Evolutionary conservation across 1,140 invertebrate genomes (phyloP).

Genomic region (Dendrolimus kikuchii): DNA sequence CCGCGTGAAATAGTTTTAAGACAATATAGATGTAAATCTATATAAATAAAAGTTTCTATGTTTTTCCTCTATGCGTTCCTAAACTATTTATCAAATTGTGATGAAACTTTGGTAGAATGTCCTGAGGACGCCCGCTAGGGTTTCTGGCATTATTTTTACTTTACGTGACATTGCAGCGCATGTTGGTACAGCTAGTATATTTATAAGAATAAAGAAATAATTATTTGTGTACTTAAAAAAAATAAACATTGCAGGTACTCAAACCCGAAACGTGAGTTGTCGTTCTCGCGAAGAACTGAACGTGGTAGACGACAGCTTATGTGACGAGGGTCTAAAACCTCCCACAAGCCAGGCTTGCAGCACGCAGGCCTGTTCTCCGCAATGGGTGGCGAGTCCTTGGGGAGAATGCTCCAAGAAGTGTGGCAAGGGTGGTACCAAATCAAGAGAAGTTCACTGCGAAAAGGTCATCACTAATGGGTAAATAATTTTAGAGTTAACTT

Average conservation of each 20-base stretch:
- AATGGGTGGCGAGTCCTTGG: slow-evolving; percentile 89
- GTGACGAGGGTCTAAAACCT: slow-evolving; percentile 82
- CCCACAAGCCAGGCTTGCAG: slow-evolving; percentile 80
- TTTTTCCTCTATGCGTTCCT: too few relatives aligned
- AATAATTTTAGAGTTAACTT: slow-evolving; percentile 9
- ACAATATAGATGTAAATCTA: too few relatives aligned
- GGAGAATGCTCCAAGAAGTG: slow-evolving; percentile 86
- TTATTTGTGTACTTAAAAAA: too few relatives aligned
- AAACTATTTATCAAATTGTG: too few relatives aligned
- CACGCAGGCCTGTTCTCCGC: slow-evolving; percentile 84
- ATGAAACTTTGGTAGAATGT: too few relatives aligned
- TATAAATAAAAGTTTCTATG: too few relatives aligned
- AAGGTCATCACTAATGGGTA: slow-evolving; percentile 78
- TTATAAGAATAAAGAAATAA: too few relatives aligned
- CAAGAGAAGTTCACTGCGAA: slow-evolving; percentile 83
- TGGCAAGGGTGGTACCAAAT: slow-evolving; percentile 81
- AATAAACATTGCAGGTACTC: slow-evolving; percentile 72
- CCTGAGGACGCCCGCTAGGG: too few relatives aligned
- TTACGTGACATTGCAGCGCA: too few relatives aligned
- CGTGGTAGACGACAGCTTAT: slow-evolving; percentile 81
- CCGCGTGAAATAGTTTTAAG: too few relatives aligned
- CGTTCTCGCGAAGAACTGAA: slow-evolving; percentile 78
- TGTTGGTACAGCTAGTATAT: too few relatives aligned
- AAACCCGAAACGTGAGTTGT: slow-evolving; percentile 82
- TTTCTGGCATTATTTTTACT: too few relatives aligned